Percentiles rank a stretch among this genome's conserved stretches.
phyloP scores from a whole-genome alignment of 2,797 vertebrate species.

The Gambelia wislizenii region DNA sequence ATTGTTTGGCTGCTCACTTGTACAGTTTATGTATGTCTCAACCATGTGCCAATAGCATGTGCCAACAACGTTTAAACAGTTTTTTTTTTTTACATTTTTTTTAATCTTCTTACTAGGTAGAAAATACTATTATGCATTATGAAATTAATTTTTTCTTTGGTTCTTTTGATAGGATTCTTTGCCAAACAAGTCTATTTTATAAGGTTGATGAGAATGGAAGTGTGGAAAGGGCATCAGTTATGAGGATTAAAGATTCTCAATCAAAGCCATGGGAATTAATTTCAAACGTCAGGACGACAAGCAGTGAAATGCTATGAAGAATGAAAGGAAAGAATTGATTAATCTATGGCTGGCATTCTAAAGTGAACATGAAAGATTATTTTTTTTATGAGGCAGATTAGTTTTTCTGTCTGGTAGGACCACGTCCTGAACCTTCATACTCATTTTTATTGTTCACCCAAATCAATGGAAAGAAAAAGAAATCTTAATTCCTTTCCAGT shows the following conservation, averaged over 20 bases:
- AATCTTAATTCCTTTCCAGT: slow-evolving; percentile 19
- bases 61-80: not conserved
- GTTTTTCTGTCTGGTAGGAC: slow-evolving; percentile 32
- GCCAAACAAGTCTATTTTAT: slow-evolving; percentile 4
- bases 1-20: not conserved
- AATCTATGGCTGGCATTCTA: slow-evolving; percentile 44
- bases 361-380: slow-evolving; percentile 47
- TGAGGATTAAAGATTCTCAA: slow-evolving; percentile 35
- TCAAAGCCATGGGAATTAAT: slow-evolving; percentile 18
- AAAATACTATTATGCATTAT: not conserved
- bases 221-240: slow-evolving; percentile 15
- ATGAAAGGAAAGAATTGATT: slow-evolving; percentile 24
- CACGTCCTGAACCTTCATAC: slow-evolving; percentile 5
- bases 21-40: too few relatives aligned
- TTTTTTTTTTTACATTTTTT: not conserved
- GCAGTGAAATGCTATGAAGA: slow-evolving; percentile 29
- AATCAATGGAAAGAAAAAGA: slow-evolving; percentile 39
- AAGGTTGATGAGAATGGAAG: slow-evolving; percentile 51
- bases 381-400: slow-evolving; percentile 34
- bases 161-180: slow-evolving; percentile 29
- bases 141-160: slow-evolving; percentile 34
- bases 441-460: slow-evolving; percentile 25
- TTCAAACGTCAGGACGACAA: slow-evolving; percentile 50
- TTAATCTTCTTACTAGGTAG: not conserved
- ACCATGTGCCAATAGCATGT: not conserved